Base-by-base conservation (phyloP, 2,797 vertebrate genomes). In the Phalloptychus januarius region DNA sequence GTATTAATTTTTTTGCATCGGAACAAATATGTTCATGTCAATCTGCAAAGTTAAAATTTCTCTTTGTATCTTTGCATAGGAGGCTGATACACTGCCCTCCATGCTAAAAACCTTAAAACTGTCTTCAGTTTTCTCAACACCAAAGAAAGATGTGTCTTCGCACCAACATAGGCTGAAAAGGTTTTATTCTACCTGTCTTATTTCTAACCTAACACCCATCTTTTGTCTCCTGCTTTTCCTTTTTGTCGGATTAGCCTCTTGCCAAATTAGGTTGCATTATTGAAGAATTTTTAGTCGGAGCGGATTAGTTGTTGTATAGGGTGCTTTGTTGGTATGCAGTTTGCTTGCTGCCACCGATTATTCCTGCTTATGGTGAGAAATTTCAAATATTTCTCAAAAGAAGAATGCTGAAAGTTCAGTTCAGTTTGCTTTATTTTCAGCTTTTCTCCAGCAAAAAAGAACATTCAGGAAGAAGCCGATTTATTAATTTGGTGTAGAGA, bases 261-360 rank as follows among this genome's bases (percentile, higher is more conserved):
- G 63, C 71, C 65, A 79, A 87, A 84, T 79, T 76, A 74, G 2
- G 65, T 52, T 25, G 72, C 73, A 71, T 70, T 75, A 83, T 71
- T 84, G 71, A 83, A 83, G 67, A 74, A 38, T 85, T 76, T 63
- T 67, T 50, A 71, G 36, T 74, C 88, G 81, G 86, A 90, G 83
- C 82, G 79, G 83, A 87, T 93, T 88, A 88, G 73, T 75, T 79
- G 38, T 77, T 85, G 40, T 71, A 16, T 69, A 78, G 50, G 72
- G 48, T 70, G 33, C 78, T 79, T 85, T 89, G 79, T 76, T 80
- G 78, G 67, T 65, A 69, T 8, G 79, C 38, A 75, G 83, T 52
- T 67, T 2, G 25, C 71, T n/a, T 74, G 33, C 31, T 50, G 50
- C 65, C 23, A 50, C 15, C 63, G n/a, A 70, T 75, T 67, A 20